Conservation (phyloP, 2,888 invertebrate genomes). For the Cerastis rubricosa region DNA sequence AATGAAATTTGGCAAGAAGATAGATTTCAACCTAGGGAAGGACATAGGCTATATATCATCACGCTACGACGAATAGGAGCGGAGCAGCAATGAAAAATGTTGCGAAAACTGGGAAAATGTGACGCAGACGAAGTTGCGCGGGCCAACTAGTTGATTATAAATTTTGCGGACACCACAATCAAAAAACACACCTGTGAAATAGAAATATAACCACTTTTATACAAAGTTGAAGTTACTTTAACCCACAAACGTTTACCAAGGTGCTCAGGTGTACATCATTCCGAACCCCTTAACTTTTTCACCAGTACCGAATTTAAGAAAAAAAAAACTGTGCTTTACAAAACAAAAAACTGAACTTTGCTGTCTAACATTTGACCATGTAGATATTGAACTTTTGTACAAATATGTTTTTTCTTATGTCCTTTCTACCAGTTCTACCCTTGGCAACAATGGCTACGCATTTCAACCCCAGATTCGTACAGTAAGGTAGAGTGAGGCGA, state of each 20-base stretch:
- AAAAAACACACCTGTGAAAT: conserved; percentile 2
- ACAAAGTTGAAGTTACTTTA: background rate
- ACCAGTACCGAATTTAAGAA: background rate
- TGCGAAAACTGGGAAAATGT: too few relatives aligned
- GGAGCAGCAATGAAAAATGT: too few relatives aligned
- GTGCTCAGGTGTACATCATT: background rate
- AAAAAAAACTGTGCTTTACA: too few relatives aligned
- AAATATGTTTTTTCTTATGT: background rate
- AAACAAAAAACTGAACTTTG: too few relatives aligned
- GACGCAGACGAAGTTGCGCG: too few relatives aligned
- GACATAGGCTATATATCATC: too few relatives aligned
- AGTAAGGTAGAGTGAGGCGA: conserved; percentile 8
- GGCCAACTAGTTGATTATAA: background rate
- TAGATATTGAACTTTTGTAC: background rate
- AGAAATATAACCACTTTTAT: background rate
- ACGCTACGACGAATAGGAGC: too few relatives aligned
- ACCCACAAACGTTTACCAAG: background rate
- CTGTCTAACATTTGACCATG: too few relatives aligned
- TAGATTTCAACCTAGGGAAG: too few relatives aligned
- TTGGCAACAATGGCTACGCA: background rate
- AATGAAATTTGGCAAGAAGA: too few relatives aligned
- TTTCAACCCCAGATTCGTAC: conserved; percentile 7
- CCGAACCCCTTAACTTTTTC: background rate
- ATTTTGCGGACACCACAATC: background rate
- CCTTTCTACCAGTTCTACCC: background rate